phyloP scores from a whole-genome alignment of 2,888 invertebrate species.

The Nebria salina region DNA sequence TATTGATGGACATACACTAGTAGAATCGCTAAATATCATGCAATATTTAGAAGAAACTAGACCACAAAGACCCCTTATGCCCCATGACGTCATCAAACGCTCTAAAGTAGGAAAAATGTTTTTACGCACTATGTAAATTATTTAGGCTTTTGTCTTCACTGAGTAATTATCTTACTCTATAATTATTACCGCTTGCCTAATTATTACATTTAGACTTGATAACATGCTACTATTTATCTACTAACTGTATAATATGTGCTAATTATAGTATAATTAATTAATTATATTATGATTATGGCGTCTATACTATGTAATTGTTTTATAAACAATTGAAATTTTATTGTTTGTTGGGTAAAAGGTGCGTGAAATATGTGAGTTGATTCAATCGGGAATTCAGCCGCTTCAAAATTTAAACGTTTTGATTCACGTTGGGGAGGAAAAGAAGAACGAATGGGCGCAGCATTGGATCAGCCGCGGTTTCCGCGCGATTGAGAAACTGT shows the following conservation, averaged over 20 bases:
- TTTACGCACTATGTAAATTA: not conserved
- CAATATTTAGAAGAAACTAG: constrained; percentile 95
- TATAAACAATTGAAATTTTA: not conserved
- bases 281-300: too few species aligned
- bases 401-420: constrained; percentile 92
- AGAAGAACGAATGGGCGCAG: constrained; percentile 92
- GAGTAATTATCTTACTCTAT: too few species aligned
- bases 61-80: constrained; percentile 85
- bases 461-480: constrained; percentile 93
- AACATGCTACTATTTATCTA: too few species aligned
- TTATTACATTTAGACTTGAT: too few species aligned
- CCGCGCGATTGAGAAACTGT: constrained; percentile 86
- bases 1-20: constrained; percentile 79
- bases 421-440: constrained; percentile 87
- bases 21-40: constrained; percentile 86
- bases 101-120: constrained; percentile 74
- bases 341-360: constrained; percentile 57
- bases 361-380: constrained; percentile 89
- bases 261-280: too few species aligned
- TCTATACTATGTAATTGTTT: not conserved
- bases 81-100: constrained; percentile 86
- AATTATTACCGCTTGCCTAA: too few species aligned
- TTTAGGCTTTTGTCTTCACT: too few species aligned
- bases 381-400: constrained; percentile 95
- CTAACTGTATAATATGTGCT: too few species aligned